phyloP scores from a whole-genome alignment of 1,140 invertebrate species.

The Meteorus sp. region DNA sequence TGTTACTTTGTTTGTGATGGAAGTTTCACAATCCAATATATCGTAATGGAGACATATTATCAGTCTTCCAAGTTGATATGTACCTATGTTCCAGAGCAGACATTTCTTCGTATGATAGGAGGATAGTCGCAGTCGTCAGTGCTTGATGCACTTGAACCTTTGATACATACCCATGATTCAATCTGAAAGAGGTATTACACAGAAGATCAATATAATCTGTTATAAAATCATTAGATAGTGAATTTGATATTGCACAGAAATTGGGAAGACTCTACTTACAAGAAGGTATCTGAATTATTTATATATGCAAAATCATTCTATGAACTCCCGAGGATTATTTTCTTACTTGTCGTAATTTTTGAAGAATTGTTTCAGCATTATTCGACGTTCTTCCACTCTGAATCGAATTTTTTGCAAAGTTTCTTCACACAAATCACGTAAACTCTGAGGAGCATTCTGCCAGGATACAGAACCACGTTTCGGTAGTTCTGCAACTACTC shows the following conservation, averaged over 20 bases:
- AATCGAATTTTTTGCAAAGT: conserved; percentile 58
- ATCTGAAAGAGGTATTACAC: too few relatives aligned
- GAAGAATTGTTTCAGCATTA: conserved; percentile 67
- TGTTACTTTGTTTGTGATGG: too few relatives aligned
- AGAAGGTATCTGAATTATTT: too few relatives aligned
- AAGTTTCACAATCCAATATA: too few relatives aligned
- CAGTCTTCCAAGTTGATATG: too few relatives aligned
- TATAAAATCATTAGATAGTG: too few relatives aligned
- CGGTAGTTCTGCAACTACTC: conserved; percentile 54
- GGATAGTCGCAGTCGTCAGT: conserved; percentile 64
- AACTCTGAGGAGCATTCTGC: conserved; percentile 46
- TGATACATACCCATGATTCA: conserved; percentile 70
- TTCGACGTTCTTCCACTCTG: conserved; percentile 56
- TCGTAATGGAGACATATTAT: too few relatives aligned
- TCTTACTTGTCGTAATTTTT: conserved; percentile 69
- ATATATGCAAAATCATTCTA: conserved; percentile 22
- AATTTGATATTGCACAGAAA: too few relatives aligned
- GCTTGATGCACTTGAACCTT: conserved; percentile 68
- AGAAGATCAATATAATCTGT: too few relatives aligned
- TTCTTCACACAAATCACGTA: conserved; percentile 61
- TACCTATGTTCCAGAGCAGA: conserved; percentile 63
- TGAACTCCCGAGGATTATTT: not conserved
- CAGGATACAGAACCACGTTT: conserved; percentile 57
- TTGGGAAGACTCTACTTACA: too few relatives aligned
- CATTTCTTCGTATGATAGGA: conserved; percentile 66